phyloP scores from a whole-genome alignment of 2,888 invertebrate genomes.

The Myopa testacea region DNA sequence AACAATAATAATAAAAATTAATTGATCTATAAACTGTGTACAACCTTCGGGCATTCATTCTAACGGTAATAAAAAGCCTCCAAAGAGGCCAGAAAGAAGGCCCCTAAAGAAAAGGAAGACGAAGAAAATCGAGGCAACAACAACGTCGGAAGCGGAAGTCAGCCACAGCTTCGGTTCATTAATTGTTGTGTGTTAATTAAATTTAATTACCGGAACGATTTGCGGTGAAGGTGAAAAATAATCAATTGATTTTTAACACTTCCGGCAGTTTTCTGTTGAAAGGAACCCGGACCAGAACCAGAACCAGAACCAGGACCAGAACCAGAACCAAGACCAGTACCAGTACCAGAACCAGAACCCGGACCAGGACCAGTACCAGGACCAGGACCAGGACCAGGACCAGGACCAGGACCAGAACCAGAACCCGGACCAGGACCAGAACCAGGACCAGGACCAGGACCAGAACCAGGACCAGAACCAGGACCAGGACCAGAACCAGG shows the following conservation, averaged over 20 bases:
- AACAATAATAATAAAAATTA: not conserved
- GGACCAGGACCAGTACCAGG: slow-evolving; percentile 1
- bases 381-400: slow-evolving; percentile 1
- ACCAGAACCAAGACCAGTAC: slow-evolving; percentile 4
- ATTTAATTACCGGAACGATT: slow-evolving; percentile 28
- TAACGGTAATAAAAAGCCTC: too few species aligned
- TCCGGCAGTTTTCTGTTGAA: too few species aligned
- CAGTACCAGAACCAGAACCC: not conserved
- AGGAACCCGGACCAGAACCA: not conserved
- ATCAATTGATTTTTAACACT: too few species aligned
- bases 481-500: slow-evolving; percentile 2
- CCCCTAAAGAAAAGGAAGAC: too few species aligned
- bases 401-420: slow-evolving; percentile 8
- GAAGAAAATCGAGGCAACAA: too few species aligned
- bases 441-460: slow-evolving; percentile 4
- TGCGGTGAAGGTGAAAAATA: not conserved
- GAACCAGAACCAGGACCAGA: not conserved
- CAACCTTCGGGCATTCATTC: too few species aligned
- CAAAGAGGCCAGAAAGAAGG: too few species aligned
- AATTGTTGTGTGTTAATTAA: slow-evolving; percentile 18
- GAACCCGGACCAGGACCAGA: not conserved
- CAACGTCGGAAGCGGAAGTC: too few species aligned
- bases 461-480: slow-evolving; percentile 6
- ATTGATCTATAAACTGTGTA: too few species aligned
- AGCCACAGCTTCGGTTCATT: not conserved